Base-by-base conservation (phyloP, 2,797 vertebrate species). In the Rhynchonycteris naso region DNA sequence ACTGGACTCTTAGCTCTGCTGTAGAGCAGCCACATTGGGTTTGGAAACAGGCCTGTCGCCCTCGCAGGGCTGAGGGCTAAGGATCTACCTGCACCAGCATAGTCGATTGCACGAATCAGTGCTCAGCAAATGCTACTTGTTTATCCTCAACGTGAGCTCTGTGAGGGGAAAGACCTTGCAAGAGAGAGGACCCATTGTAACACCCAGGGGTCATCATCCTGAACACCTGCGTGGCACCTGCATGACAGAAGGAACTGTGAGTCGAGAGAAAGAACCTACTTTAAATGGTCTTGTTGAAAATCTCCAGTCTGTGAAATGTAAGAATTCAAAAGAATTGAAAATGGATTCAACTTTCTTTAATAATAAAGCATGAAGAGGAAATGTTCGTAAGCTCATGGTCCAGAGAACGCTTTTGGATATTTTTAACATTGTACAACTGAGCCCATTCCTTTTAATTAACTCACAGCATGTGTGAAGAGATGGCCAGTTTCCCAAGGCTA, bases 211-310 rank as follows among this genome's bases (percentile, higher is more conserved):
- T 1, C 0, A 0, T 9, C 58, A 1, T 21, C 75, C 65, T 35
- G 30, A 30, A 15, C 38, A 11, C 72, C 33, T 7, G 6, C 38
- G 1, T 0, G 2, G 65, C 33, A 1, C 50, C 59, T 0, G 4
- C 0, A 2, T 1, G 22, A 3, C 6, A 10, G 47, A 21, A 8
- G 10, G 3, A 43, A 16, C 1, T 0, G 0, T 1, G 0, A 3
- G 81, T 4, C 2, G 1, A 28, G 54, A 50, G 35, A 19, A 7
- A 14, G 18, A 14, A 11, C 28, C 13, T 13, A 28, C n/a, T 80
- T 14, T 26, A 43, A 54, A 21, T 0, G 47, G 18, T 6, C 16
- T 50, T 3, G 0, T 11, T 16, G n/a, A 10, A 38, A 7, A 4
- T 33, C n/a, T 9, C 35, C 14, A 26, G 0, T 43, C 6, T 19